Evolutionary conservation across 2,888 invertebrate genomes (phyloP).

Genomic region (Amblyteles armatorius): DNA sequence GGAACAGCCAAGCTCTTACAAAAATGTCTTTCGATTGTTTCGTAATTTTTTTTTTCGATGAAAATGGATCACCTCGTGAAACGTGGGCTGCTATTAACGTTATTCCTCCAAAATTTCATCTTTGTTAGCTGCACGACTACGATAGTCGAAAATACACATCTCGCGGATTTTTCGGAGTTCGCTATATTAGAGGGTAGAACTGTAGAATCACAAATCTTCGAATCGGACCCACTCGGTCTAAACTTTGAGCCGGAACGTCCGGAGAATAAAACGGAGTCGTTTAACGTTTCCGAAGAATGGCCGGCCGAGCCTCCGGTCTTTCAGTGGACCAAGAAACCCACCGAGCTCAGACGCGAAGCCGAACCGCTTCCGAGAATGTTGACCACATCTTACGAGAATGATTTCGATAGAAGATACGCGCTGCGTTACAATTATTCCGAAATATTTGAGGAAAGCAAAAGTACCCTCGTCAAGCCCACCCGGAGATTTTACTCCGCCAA

Average conservation of each 20-base stretch:
- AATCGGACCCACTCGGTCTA: slow-evolving; percentile 15
- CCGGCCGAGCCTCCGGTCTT: neutral
- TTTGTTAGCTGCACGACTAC: neutral
- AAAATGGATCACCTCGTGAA: neutral
- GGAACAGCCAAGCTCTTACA: too few relatives aligned
- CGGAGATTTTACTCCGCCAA: neutral
- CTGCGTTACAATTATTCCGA: slow-evolving; percentile 45
- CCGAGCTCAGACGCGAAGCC: neutral
- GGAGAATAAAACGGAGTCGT: neutral
- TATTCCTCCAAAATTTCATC: slow-evolving; percentile 8
- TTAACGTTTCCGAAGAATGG: neutral
- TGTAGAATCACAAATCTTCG: slow-evolving; percentile 3
- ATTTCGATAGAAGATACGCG: slow-evolving; percentile 47
- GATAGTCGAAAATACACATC: slow-evolving; percentile 16
- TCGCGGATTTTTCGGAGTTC: slow-evolving; percentile 12
- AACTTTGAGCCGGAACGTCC: slow-evolving; percentile 16
- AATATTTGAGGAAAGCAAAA: slow-evolving; percentile 41
- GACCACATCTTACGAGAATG: slow-evolving; percentile 36
- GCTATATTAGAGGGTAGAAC: neutral
- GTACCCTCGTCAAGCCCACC: neutral
- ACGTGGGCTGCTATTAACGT: neutral
- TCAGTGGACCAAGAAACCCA: slow-evolving; percentile 5
- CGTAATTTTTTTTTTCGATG: neutral
- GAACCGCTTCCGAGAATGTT: slow-evolving; percentile 24
- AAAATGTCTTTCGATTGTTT: slow-evolving; percentile 4